Conservation (phyloP, 2,113 vertebrate genomes). For the Misgurnus anguillicaudatus region DNA sequence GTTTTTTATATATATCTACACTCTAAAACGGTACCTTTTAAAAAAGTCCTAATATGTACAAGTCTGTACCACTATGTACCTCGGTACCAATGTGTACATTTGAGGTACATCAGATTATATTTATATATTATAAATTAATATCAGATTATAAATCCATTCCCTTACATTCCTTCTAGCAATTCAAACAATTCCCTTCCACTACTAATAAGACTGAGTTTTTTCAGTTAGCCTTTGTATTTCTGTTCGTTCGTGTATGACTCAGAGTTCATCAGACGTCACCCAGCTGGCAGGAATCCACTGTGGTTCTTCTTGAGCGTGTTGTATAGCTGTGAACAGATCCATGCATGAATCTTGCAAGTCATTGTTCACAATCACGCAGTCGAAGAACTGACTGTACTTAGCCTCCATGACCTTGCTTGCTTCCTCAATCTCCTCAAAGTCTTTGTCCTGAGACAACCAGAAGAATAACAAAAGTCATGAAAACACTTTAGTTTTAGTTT, state of each 20-base stretch:
- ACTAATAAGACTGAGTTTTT: not conserved
- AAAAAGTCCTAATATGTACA: no score
- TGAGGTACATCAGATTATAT: no score
- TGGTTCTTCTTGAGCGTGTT: conserved; percentile 80
- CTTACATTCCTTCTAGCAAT: not conserved
- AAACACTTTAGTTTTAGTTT: no score
- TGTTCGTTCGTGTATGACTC: conserved; percentile 36
- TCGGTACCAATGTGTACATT: no score
- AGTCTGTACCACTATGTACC: no score
- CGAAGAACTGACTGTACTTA: conserved; percentile 87
- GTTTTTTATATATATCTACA: no score
- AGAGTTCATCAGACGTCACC: conserved; percentile 69
- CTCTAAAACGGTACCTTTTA: no score
- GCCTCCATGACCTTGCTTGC: conserved; percentile 79
- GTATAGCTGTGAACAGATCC: conserved; percentile 76
- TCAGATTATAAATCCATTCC: no score
- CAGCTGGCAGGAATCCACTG: conserved; percentile 88
- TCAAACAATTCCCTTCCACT: not conserved
- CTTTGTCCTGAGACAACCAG: conserved; percentile 79
- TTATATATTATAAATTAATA: no score
- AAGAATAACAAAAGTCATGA: no score
- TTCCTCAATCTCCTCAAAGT: conserved; percentile 85
- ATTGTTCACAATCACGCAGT: conserved; percentile 84
- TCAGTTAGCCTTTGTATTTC: not conserved
- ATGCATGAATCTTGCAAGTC: conserved; percentile 79